Base-by-base conservation (phyloP, 2,888 invertebrate species). In the Rhorus exstirpatorius region DNA sequence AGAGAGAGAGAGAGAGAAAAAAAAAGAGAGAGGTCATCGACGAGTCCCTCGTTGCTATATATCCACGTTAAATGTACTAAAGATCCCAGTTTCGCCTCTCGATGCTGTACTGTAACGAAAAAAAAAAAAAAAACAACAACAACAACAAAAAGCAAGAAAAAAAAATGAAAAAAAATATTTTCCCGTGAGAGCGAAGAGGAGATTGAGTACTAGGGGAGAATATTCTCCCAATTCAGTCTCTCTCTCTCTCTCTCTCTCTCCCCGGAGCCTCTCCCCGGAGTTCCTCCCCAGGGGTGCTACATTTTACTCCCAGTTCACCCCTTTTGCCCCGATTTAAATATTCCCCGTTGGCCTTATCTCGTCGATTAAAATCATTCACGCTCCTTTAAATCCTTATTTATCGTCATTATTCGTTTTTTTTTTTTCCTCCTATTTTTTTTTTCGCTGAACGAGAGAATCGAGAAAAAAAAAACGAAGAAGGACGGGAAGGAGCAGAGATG, bases 341-440 rank as follows among this genome's bases (percentile, higher is more conserved):
- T 78, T 78, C 67, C 72, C 51, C 72, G 76, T 49, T 58, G 14
- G 19, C 51, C 71, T 76, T 60, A 65, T 71, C 58, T 58, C 65
- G 38, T 49, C 76, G 76, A 81, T 81, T 63, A 76, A 76, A 71
- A 72, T 81, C 67, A 76, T 81, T 70, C 71, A 60, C 76, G 44
- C 68, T 60, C n/a, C 68, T 58, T 72, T 17, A 21, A 77, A 67
- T 77, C 58, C 65, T 72, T 77, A 77, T 72, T 65, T 65, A 60
- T 72, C 6, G 17, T 31, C 53, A 51, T 38, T 38, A 35, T 44
- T 51, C n/a, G n/a, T n/a, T n/a, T n/a, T n/a, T n/a, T n/a, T n/a
- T n/a, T n/a, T n/a, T n/a, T n/a, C n/a, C n/a, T n/a, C n/a, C n/a
- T n/a, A 12, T 68, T 55, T 19, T 3, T n/a, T 14, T 3, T 21